Evolutionary conservation across 2,797 vertebrate species (phyloP), one percentile per base, ranked within the genome.

Genomic region (Hippoglossus hippoglossus): DNA sequence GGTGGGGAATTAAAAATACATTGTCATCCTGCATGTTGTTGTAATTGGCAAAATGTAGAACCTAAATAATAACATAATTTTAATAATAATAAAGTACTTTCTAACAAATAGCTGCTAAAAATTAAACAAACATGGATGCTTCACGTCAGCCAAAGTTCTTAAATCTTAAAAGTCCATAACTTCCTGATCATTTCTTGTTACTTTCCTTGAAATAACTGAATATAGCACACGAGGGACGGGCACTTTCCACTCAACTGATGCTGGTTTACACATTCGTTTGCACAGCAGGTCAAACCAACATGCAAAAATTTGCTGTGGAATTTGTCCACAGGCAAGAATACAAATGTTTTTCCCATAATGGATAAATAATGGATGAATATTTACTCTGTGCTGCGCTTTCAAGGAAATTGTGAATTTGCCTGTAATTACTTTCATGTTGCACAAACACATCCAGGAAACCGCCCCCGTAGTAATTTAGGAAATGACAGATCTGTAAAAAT

Each of bases 81-180:
- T 5, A 28, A 7, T 7, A 28, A 6, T 1, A 28, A 28, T 7
- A 28, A 28, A 28, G 28, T 28, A 28, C 7, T 28, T 7, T 28
- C 28, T 28, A 7, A 2, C 1, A 28, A 0, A 1, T 28, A 28
- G 28, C 6, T 7, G 28, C 28, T 7, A 28, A 39, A 39, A 39
- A 39, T 13, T 2, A 39, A 39, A 39, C 36, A 10, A 10, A 39
- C 12, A 39, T 39, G 12, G 36, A 13, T 13, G 36, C 36, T 13
- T 13, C 36, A 10, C 36, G 11, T 39, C 36, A 13, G 11, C 36
- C 36, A 39, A 39, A 13, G 36, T 39, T 39, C 36, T 10, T 25
- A 54, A 34, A 61, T 71, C 34, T 63, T 55, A 36, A 15, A 5
- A 10, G 24, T 47, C 57, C 16, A 19, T 25, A 60, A 19, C 57